Evolutionary conservation across 2,113 vertebrate species (phyloP), one percentile per base, ranked within the genome.

Genomic region (Stigmatopora argus): DNA sequence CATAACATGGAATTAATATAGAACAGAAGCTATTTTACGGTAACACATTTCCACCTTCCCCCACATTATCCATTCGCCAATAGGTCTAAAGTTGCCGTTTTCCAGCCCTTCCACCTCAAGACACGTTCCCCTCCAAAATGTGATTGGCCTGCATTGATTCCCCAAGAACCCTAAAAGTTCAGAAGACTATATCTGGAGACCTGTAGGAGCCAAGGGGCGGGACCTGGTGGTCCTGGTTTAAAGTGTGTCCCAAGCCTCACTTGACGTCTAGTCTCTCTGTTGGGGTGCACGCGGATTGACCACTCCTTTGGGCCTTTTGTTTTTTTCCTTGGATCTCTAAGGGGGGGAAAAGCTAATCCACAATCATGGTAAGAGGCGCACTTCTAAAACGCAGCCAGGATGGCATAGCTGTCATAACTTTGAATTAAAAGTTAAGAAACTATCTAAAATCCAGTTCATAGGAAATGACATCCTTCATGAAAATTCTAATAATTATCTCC

Each of bases 191-290:
- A 88, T 91, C 87, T 87, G 90, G 89, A 89, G 85, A 83, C 77
- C 87, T 79, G 81, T 80, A 70, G 71, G 70, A 66, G 68, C 46
- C 57, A 31, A 71, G 85, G 90, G 91, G 90, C 80, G 90, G 87
- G 91, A 78, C 87, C 77, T 81, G 62, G 69, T 74, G 72, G 67
- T 35, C 65, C 82, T 41, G 2, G 87, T 90, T 92, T 92, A 91
- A 92, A 92, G 88, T 87, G 87, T 78, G 79, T 86, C 64, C 79
- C 86, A 88, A 87, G 80, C 87, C 78, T 89, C 78, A 81, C 79
- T 86, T 88, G 81, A 86, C 61, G 89, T 91, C 86, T 92, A 92
- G 89, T 91, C 88, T 90, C 85, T 89, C 89, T 90, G 90, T 89
- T 83, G 79, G 79, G 88, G 87, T 89, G 82, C 85, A 86, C 87